Evolutionary conservation across 2,797 vertebrate genomes (phyloP).

Genomic region (Cyprinella venusta): DNA sequence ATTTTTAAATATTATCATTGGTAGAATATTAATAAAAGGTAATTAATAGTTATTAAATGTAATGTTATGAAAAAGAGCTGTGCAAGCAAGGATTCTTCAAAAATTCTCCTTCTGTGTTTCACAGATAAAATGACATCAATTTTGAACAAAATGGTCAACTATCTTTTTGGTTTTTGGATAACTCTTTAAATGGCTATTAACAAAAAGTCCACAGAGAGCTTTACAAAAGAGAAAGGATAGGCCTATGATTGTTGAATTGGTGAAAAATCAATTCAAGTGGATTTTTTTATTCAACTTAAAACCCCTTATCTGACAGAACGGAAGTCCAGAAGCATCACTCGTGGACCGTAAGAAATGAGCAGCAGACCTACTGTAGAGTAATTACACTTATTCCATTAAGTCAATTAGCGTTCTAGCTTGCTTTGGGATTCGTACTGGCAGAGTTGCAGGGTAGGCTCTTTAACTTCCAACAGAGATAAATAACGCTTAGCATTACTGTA

Average conservation of each 20-base stretch:
- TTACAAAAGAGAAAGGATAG: not conserved
- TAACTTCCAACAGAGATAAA: constrained; percentile 63
- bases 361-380: constrained; percentile 40
- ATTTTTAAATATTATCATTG: not conserved
- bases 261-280: constrained; percentile 26
- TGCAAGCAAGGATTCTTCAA: not conserved
- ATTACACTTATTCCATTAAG: constrained; percentile 63
- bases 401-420: constrained; percentile 57
- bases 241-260: not conserved
- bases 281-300: constrained; percentile 17
- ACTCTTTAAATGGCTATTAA: not conserved
- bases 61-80: not conserved
- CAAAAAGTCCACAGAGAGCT: constrained; percentile 1
- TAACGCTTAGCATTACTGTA: constrained; percentile 54
- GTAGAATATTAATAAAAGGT: not conserved
- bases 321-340: not conserved
- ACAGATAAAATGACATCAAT: not conserved
- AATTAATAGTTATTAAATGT: no score
- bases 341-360: constrained; percentile 37
- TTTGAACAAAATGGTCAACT: not conserved
- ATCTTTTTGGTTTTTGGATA: not conserved
- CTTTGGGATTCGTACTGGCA: constrained; percentile 54
- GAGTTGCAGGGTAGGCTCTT: constrained; percentile 60
- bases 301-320: constrained; percentile 33
- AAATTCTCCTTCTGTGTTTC: not conserved